Base-by-base conservation (phyloP, 1,140 invertebrate species). In the Sarcophaga bullata region DNA sequence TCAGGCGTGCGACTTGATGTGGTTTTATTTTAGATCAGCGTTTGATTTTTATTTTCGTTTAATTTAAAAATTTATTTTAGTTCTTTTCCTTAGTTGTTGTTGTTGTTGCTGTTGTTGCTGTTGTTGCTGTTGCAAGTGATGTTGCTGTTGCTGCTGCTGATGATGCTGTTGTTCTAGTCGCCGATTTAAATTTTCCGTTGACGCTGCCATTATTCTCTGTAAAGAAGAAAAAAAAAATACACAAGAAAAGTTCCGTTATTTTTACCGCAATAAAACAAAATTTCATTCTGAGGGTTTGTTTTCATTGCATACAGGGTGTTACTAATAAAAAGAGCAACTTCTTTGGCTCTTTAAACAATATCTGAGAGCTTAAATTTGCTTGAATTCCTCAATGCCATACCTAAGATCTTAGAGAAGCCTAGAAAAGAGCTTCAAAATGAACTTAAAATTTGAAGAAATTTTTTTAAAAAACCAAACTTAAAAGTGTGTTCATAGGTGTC, bases 11-110 rank as follows among this genome's bases (percentile, higher is more conserved):
- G n/a, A n/a, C n/a, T n/a, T n/a, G n/a, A n/a, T 17, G 25, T 78
- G 10, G n/a, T 78, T 78, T 76, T 49, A 49, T 25, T 76, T 76
- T 78, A 49, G 19, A 50, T 52, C 37, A 19, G 62, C 37, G n/a
- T 62, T 62, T 62, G 19, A 76, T 50, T 78, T n/a, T 78, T 78
- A 25, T 78, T 78, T 80, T 80, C 37, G 80, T 68, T 62, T 80
- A 6, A 15, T 62, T 80, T 78, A 49, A 50, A 78, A 78, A 50
- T 78, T 78, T 19, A 78, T 78, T 78, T 78, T 78, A 78, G 48
- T 78, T 78, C 75, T 78, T 78, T 78, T 78, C 8, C 75, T 78
- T 78, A 78, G 49, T 78, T 47, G 48, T 78, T 78, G 75, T 9
- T 78, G n/a, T 15, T 49, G 73, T 9, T 75, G 73, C 17, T 15